Evolutionary conservation across 1,140 invertebrate species (phyloP), one percentile per base, ranked within the genome.

Genomic region (Drosophila aff.): DNA sequence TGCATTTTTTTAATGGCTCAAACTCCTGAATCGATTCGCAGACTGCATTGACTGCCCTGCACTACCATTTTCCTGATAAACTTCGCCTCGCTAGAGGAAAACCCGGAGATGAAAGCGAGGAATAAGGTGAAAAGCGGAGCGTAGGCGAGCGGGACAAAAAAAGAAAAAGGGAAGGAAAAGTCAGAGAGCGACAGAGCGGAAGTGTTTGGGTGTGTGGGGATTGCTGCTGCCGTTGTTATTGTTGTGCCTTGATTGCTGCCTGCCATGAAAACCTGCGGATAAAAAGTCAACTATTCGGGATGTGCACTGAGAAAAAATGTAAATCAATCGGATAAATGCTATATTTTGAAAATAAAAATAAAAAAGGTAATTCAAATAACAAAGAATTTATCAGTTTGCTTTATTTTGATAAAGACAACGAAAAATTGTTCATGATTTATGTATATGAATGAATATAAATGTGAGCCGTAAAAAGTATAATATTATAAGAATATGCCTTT

Each of bases 231-330:
- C 49, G 65, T 68, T 69, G 66, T 69, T 69, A 73, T 73, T 73
- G 69, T 72, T 72, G 67, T 46, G 46, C 44, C 69, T 73, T 73
- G 69, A 73, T 73, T 73, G 69, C 69, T 72, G 69, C 69, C 69
- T 73, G 66, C 69, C 69, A 72, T 73, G 69, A 73, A 73, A 73
- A 73, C 68, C 69, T 73, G 69, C 68, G 69, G 69, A 73, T 73
- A 73, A 72, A 73, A 73, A 73, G 69, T 61, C 69, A 73, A 73
- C 69, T 73, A 73, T 72, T 60, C 53, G 44, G 53, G 31, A 16
- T 8, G 11, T 38, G 15, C 36, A 33, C 62, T 3, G 26, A 15
- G 28, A 43, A 62, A 7, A 33, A 50, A 23, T 7, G 0, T 0
- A 0, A 23, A 23, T 2, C 0, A 0, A 16, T 23, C 0, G 8